Evolutionary conservation across 2,113 vertebrate species (phyloP).

Genomic region (Irena cyanogastra): DNA sequence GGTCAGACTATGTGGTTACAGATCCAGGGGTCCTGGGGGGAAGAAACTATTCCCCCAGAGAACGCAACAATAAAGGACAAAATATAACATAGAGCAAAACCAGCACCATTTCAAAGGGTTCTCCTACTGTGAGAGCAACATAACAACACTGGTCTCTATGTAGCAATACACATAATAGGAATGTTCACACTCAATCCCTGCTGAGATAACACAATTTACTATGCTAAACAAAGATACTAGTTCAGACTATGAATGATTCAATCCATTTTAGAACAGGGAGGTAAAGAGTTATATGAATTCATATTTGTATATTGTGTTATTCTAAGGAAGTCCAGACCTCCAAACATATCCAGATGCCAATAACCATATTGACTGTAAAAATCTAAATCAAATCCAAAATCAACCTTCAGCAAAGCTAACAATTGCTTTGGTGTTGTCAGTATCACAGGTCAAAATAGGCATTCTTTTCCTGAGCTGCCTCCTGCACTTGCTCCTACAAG

Average conservation of each 20-base stretch:
- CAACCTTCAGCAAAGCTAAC: neutral
- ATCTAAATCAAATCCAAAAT: neutral
- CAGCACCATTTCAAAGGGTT: neutral
- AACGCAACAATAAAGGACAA: too few relatives aligned
- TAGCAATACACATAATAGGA: neutral
- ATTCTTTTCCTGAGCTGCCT: neutral
- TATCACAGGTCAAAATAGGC: neutral
- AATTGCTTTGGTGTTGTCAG: neutral
- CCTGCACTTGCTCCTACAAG: neutral
- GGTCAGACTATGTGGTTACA: too few relatives aligned
- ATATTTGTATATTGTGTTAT: neutral
- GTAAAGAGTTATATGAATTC: neutral
- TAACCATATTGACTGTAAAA: neutral
- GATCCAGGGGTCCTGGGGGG: too few relatives aligned
- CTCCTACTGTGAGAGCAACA: rapidly evolving
- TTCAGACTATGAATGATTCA: neutral
- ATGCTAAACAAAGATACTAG: neutral
- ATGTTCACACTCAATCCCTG: neutral
- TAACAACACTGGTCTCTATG: rapidly evolving
- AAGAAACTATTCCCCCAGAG: too few relatives aligned
- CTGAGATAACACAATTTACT: neutral
- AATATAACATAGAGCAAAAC: neutral
- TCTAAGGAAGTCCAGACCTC: neutral
- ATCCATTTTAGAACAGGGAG: neutral
- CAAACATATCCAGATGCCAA: neutral